These are phyloP conservation scores for Tapirus indicus DNA, from an alignment of 2,797 vertebrate species.

Conservation along the genomic window DNA sequence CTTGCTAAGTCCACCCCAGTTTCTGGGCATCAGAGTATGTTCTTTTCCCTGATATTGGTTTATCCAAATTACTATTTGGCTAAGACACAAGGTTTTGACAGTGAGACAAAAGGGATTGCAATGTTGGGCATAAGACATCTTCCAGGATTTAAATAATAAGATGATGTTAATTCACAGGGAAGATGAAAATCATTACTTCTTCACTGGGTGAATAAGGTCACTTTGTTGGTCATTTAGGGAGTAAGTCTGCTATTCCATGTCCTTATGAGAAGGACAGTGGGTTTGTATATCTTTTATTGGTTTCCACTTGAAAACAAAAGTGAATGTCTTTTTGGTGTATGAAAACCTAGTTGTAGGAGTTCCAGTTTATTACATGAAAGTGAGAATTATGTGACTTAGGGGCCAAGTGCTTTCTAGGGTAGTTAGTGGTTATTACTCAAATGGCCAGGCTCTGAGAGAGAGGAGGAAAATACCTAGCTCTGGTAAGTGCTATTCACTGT, in stretches of 20 bases:
- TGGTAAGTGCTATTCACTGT: background rate
- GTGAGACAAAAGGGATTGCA: background rate
- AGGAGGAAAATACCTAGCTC: background rate
- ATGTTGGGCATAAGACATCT: background rate
- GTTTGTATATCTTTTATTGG: background rate
- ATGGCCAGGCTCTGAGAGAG: background rate
- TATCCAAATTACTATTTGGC: background rate
- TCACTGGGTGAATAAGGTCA: background rate
- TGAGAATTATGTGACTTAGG: background rate
- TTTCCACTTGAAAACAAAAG: conserved; percentile 13
- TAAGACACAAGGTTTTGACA: background rate
- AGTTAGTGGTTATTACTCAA: background rate
- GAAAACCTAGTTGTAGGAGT: background rate
- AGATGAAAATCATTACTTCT: background rate
- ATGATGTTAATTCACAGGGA: background rate
- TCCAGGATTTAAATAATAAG: background rate
- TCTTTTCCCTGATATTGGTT: background rate
- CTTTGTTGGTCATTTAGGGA: background rate
- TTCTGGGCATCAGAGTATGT: background rate
- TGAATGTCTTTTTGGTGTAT: background rate
- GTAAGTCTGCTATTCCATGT: background rate
- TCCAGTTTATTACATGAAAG: background rate
- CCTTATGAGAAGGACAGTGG: background rate
- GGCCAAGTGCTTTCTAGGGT: background rate
- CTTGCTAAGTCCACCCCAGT: background rate